A percentile compares a stretch with the other conserved stretches of the same genome.
phyloP scores from a whole-genome alignment of 1,140 invertebrate genomes.

The Euglossa dilemma region DNA sequence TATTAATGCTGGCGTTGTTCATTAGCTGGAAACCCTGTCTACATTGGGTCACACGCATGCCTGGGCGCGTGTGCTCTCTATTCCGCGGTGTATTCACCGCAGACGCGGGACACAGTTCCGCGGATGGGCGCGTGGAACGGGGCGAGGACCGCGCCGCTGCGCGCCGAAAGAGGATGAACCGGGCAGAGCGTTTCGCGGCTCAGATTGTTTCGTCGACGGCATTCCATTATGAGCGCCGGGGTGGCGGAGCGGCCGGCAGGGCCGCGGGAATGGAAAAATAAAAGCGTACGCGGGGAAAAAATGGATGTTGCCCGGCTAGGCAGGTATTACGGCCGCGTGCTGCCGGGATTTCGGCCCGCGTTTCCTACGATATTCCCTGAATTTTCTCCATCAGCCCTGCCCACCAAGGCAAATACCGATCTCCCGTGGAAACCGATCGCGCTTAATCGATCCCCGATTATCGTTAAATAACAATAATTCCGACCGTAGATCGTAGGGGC shows the following conservation, averaged over 20 bases:
- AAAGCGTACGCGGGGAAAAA: constrained; percentile 53
- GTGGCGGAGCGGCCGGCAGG: neutral
- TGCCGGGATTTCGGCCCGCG: constrained; percentile 20
- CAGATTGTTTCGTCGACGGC: constrained; percentile 42
- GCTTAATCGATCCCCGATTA: constrained; percentile 36
- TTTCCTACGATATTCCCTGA: constrained; percentile 20
- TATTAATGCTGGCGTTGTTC: constrained; percentile 67
- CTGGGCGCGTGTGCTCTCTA: too few species aligned
- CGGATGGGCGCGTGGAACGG: neutral
- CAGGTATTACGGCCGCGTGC: constrained; percentile 60
- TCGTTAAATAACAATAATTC: constrained; percentile 11
- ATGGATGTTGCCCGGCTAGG: constrained; percentile 65
- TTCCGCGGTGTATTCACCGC: neutral
- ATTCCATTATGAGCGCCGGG: constrained; percentile 56
- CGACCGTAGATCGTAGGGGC: too few species aligned
- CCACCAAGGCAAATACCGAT: constrained; percentile 4
- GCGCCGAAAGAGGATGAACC: constrained; percentile 17
- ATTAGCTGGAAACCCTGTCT: constrained; percentile 52
- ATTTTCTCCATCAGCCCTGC: constrained; percentile 6
- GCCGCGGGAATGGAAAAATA: constrained; percentile 21
- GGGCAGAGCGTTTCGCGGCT: constrained; percentile 48
- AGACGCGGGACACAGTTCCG: constrained; percentile 10
- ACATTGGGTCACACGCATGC: constrained; percentile 1
- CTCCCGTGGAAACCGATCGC: neutral
- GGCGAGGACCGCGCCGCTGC: too few species aligned